phyloP scores from a whole-genome alignment of 2,797 vertebrate species.

The Falco concolor region DNA sequence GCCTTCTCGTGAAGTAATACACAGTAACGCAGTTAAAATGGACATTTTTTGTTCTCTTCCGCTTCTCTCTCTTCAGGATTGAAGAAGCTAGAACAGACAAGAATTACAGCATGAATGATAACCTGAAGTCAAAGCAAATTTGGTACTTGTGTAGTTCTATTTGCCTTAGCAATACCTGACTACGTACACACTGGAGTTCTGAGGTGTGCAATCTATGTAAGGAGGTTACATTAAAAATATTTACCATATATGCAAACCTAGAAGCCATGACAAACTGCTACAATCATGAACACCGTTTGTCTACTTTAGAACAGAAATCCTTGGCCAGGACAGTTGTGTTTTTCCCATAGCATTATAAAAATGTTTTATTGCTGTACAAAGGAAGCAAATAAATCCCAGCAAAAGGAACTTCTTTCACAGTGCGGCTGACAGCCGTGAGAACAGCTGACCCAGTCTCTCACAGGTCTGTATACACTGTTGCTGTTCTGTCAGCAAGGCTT shows the following conservation, averaged over 20 bases:
- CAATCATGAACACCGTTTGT: not conserved
- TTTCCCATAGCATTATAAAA: not conserved
- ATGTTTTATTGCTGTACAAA: not conserved
- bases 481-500: not conserved
- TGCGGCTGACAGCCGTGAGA: not conserved
- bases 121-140: not conserved
- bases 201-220: not conserved
- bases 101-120: not conserved
- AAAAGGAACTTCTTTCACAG: not conserved
- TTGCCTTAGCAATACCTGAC: not conserved
- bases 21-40: conserved; percentile 98
- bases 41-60: conserved; percentile 91
- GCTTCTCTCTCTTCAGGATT: conserved; percentile 94
- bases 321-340: not conserved
- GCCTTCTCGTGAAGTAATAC: conserved; percentile 95
- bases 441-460: not conserved
- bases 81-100: conserved; percentile 84
- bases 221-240: not conserved
- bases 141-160: not conserved
- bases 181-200: not conserved
- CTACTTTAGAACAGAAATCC: not conserved
- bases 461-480: not conserved
- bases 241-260: not conserved
- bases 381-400: not conserved
- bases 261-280: not conserved